Base-by-base conservation (phyloP, 1,140 invertebrate species). In the Diplogasteroides magnus region DNA sequence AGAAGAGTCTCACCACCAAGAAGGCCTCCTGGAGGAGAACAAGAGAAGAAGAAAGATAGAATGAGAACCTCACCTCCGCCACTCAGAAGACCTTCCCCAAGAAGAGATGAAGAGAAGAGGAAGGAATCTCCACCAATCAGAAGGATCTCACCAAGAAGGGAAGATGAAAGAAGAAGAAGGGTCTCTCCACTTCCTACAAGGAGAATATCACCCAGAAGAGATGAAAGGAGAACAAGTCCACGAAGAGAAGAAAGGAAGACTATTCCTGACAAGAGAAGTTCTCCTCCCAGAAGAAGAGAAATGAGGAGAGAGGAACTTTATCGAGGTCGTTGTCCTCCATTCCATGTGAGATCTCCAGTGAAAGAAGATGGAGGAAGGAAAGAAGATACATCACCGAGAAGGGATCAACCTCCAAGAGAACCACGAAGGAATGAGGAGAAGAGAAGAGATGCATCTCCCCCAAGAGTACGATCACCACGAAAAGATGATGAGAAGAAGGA, bases 401-500 rank as follows among this genome's bases (percentile, higher is more conserved):
- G 37, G 19, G 19, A 11, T 19, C 37, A 6, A 6, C 19, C 37
- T 48, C 37, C 37, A 48, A 11, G 6, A n/a, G n/a, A n/a, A n/a
- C n/a, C n/a, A 48, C 6, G 6, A 19, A 48, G 31, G 3, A 57
- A 32, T 23, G 57, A 67, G 14, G 57, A 66, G 2, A 37, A 31
- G 29, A n/a, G 31, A 19, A 67, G 32, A 27, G 55, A 67, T 27
- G 6, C 37, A 48, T 48, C 37, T 48, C 37, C 37, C 19, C 37
- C 19, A 48, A 59, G 57, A 31, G 14, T 19, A 0, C 29, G 2
- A 13, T 25, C 14, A 15, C 28, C 31, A 25, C 23, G 48, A 1
- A 55, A 65, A 3, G 27, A 65, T 56, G 65, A 59, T 0, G 59
- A 60, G 31, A 67, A 58, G 28, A 66, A 58, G 3, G 3, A 31